These are phyloP conservation scores for Miltochrista miniata DNA, from an alignment of 2,888 invertebrate species.

Conservation along the genomic window DNA sequence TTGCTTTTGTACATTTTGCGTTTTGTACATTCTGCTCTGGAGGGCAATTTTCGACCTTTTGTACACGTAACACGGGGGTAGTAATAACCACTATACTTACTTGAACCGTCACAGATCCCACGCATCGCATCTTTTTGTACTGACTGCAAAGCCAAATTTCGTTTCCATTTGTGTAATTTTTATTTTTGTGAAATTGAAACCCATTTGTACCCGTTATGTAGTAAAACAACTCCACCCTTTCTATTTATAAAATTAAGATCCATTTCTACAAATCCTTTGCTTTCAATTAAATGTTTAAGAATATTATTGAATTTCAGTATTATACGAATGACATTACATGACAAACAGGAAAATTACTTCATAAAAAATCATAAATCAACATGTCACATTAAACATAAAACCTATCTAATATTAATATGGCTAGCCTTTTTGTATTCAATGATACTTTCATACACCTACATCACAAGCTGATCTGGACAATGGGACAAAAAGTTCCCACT, in stretches of 20 bases:
- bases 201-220: slow-evolving; percentile 2
- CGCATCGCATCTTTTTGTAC: background rate
- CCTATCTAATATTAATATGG: background rate
- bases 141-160: background rate
- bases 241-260: background rate
- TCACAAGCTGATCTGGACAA: no score
- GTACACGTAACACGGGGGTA: no score
- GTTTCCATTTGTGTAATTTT: background rate
- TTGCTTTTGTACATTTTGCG: no score
- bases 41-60: no score
- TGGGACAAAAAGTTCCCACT: no score
- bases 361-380: background rate
- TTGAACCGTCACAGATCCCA: no score
- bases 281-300: no score
- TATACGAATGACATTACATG: background rate
- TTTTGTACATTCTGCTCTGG: no score
- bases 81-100: no score
- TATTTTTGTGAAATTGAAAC: background rate
- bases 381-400: background rate
- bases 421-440: no score
- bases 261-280: background rate
- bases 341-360: background rate
- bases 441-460: no score
- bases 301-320: no score
- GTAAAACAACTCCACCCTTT: background rate